Evolutionary conservation across 2,888 invertebrate species (phyloP), one percentile per base, ranked within the genome.

Genomic region (Flexamia atlantica): DNA sequence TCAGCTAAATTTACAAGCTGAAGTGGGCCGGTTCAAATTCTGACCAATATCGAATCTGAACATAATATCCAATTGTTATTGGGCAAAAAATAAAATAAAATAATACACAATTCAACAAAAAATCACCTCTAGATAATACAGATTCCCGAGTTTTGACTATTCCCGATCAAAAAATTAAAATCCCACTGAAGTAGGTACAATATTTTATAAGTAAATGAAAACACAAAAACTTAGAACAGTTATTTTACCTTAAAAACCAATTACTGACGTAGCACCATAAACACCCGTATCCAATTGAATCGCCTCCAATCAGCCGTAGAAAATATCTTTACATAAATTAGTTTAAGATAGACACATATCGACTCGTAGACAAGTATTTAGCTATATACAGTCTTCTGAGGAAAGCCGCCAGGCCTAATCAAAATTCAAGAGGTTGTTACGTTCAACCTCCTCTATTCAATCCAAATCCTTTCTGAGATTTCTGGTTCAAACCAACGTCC

Each of bases 401-500:
- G 4, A 42, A 76, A 46, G 76, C 76, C 42, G 25, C 40, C 76
- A 76, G 76, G 76, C 50, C 40, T 28, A 25, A 12, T 3, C 10
- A n/a, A 20, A n/a, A 1, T 12, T 72, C 50, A 14, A 0, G 28
- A 46, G 76, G 50, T 10, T 42, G n/a, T n/a, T 42, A 10, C 14
- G 20, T 10, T 36, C 4, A 50, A 76, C 50, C 76, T 46, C 14
- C 3, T 12, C 50, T 23, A 72, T 12, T 23, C 25, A 72, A 72
- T 4, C 72, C 72, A 36, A 36, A 14, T 14, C n/a, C n/a, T 17
- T 28, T 28, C 36, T 17, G 5, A 12, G 14, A 10, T 14, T 7
- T 28, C 36, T 12, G 4, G 20, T 36, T 83, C 82, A 83, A 20
- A 83, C 82, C 12, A 83, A 74, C 25, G 82, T 83, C 25, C 82